Base-by-base conservation (phyloP, 2,888 invertebrate species). In the Opisthograptis luteolata region DNA sequence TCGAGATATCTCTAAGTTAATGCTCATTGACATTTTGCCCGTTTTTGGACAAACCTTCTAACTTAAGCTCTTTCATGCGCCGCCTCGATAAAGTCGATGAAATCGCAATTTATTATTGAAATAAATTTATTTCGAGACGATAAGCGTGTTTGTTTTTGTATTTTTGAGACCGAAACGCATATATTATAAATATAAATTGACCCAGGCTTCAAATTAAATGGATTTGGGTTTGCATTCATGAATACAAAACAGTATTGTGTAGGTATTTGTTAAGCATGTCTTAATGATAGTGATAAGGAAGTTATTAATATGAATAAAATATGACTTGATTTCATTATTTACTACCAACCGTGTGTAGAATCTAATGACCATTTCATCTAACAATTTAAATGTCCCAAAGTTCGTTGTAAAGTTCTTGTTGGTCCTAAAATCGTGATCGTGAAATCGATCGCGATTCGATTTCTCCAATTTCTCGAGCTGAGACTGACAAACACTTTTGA, bases 21-120 rank as follows among this genome's bases (percentile, higher is more conserved):
- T 70, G 70, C 74, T 68, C 73, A 73, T 66, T 74, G 81, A 79
- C 76, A 71, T 75, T 76, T 71, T 62, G 64, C 44, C 66, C 56
- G 63, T 68, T 71, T 69, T 66, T 66, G 67, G 55, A 43, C 54
- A 30, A 51, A 41, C 60, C 53, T 44, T 36, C 48, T 55, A 57
- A 52, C 28, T 39, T 24, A 49, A 35, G n/a, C 45, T 45, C 49
- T 45, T 47, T 55, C 6, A 58, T 32, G 39, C 30, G 15, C 50
- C 49, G 32, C 44, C 17, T 6, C 9, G 69, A 68, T 70, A 70
- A 66, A 64, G 62, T 56, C 62, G 66, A 70, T 66, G 28, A 62
- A 49, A 59, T 68, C 64, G 68, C 72, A 59, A 72, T 70, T 63
- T 64, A 67, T 68, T 65, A 60, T 63, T 53, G 34, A 55, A 50